Evolutionary conservation across 2,113 vertebrate genomes (phyloP).

Genomic region (Strix uralensis): DNA sequence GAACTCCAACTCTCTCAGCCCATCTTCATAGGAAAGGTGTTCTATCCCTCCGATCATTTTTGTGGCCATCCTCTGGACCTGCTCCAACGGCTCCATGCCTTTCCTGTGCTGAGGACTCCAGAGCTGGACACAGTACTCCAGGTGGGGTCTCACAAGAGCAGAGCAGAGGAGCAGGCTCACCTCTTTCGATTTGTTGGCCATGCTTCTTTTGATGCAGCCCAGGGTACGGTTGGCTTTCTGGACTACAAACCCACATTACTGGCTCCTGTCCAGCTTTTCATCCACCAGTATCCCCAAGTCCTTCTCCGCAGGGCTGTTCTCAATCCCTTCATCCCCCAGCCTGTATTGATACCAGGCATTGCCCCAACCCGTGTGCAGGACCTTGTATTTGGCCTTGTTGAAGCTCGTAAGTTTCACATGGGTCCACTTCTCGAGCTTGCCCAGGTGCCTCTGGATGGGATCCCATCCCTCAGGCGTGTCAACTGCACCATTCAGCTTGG

Average conservation of each 20-base stretch:
- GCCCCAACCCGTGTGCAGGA: not conserved
- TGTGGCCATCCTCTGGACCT: not conserved
- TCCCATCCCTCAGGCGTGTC: not conserved
- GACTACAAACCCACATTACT: not conserved
- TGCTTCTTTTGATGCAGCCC: rapidly evolving
- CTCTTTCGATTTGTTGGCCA: rapidly evolving
- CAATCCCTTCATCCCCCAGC: not conserved
- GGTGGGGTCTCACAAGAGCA: not conserved
- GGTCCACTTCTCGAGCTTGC: not conserved
- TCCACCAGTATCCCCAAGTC: not conserved
- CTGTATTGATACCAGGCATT: not conserved
- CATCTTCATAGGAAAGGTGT: not conserved
- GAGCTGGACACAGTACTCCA: not conserved
- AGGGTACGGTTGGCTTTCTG: not conserved
- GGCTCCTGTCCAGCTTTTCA: not conserved
- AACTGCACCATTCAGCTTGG: not conserved
- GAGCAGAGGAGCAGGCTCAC: not conserved
- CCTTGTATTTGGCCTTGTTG: not conserved
- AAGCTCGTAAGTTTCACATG: not conserved
- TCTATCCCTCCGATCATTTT: not conserved
- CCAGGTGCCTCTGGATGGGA: not conserved
- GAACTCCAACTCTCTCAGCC: not conserved
- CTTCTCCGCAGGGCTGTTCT: not conserved
- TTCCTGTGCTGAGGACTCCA: not conserved
- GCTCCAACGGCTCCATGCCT: rapidly evolving